phyloP scores from a whole-genome alignment of 2,797 vertebrate species.

The Balearica regulorum region DNA sequence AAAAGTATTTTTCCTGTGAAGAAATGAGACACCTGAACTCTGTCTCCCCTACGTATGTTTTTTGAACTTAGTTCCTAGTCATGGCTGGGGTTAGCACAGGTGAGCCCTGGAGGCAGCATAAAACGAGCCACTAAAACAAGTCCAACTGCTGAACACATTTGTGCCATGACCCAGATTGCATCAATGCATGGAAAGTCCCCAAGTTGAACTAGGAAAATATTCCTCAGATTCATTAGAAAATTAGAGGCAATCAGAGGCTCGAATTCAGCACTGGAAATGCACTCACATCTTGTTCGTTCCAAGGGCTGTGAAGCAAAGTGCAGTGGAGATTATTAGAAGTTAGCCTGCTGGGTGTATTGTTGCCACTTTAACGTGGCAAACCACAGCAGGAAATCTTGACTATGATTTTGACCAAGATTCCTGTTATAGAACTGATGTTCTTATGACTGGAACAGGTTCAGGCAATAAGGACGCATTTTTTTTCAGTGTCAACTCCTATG shows the following conservation, averaged over 20 bases:
- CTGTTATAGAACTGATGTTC: background rate
- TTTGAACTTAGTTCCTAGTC: background rate
- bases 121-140: background rate
- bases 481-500: background rate
- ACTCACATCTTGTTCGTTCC: background rate
- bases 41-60: background rate
- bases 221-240: slow-evolving; percentile 14
- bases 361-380: background rate
- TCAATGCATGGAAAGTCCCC: background rate
- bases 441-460: background rate
- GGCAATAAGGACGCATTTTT: background rate
- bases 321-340: background rate
- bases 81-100: background rate
- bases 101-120: background rate
- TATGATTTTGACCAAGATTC: background rate
- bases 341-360: background rate
- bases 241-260: background rate
- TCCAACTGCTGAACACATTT: background rate
- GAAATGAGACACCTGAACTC: background rate
- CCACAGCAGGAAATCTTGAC: background rate
- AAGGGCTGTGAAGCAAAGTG: background rate
- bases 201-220: background rate
- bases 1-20: background rate
- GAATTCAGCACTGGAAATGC: background rate
- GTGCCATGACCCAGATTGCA: slow-evolving; percentile 38